Evolutionary conservation across 1,140 invertebrate genomes (phyloP).

Genomic region (Drosophila yakuba): DNA sequence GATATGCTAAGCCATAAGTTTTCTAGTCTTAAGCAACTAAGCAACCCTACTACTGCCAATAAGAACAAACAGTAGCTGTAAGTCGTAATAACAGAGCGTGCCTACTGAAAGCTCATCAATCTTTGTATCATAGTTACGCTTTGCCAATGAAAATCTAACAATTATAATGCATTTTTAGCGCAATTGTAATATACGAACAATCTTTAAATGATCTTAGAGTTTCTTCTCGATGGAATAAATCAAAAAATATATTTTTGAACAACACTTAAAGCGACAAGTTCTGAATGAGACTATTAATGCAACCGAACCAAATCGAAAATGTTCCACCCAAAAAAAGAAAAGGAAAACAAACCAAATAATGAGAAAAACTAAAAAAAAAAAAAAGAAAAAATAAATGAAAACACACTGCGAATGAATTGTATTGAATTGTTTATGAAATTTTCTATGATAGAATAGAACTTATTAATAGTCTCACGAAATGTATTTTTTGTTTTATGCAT

Average conservation of each 20-base stretch:
- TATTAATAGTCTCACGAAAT: slow-evolving; percentile 84
- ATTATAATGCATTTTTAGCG: slow-evolving; percentile 46
- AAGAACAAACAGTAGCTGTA: slow-evolving; percentile 84
- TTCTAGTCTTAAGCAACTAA: slow-evolving; percentile 45
- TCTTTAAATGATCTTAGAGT: slow-evolving; percentile 42
- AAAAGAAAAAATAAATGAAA: not conserved
- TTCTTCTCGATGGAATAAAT: slow-evolving; percentile 64
- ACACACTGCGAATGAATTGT: slow-evolving; percentile 34
- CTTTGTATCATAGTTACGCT: slow-evolving; percentile 47
- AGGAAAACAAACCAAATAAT: not conserved
- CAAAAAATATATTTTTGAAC: slow-evolving; percentile 81
- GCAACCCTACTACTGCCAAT: slow-evolving; percentile 77
- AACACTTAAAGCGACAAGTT: slow-evolving; percentile 84
- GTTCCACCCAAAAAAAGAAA: slow-evolving; percentile 16
- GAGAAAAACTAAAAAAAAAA: not conserved
- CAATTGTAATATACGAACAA: slow-evolving; percentile 68
- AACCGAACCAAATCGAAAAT: slow-evolving; percentile 27
- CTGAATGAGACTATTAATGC: slow-evolving; percentile 84
- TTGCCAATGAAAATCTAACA: slow-evolving; percentile 47
- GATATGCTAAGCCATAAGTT: slow-evolving; percentile 20
- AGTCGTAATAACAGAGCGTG: slow-evolving; percentile 51
- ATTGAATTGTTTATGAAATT: slow-evolving; percentile 50
- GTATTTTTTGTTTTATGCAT: slow-evolving; percentile 84
- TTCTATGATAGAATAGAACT: slow-evolving; percentile 56
- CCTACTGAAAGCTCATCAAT: slow-evolving; percentile 55